Evolutionary conservation across 2,888 invertebrate genomes (phyloP), one percentile per base, ranked within the genome.

Genomic region (Andrena chrysosceles): DNA sequence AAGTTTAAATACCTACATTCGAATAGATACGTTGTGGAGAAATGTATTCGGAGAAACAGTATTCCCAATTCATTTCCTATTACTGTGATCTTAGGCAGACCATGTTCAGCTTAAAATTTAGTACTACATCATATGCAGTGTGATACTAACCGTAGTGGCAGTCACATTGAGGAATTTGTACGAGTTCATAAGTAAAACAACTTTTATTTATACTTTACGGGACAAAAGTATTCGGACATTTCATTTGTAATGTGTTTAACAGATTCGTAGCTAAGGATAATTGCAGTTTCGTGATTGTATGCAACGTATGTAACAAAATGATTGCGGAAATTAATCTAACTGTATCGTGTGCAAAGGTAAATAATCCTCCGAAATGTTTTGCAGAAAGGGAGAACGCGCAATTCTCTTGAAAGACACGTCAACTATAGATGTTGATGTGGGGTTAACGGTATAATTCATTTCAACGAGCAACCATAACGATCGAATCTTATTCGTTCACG

Each of bases 401-500:
- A 70, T 42, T 52, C 42, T 70, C 42, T 0, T 7, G 33, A 48
- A 35, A 75, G 68, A 52, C 63, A 48, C 20, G 52, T 26, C 62
- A 66, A 64, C 42, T 42, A 16, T 42, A 69, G 56, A 71, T 48
- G 48, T 56, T 54, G 59, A 56, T 69, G 78, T 52, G 48, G 35
- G 33, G 56, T 69, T 68, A 79, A 79, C 80, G 52, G 70, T 69
- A 64, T 35, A 71, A 54, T 52, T 71, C 42, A 73, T 73, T 62
- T 77, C 54, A 48, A 64, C 26, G 68, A 52, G 56, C 66, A 56
- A 72, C 70, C 62, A 8, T 49, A 60, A 66, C 59, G 60, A 60
- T 62, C 70, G 60, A 33, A 33, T 77, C 35, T 64, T 68, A 59
- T 23, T 26, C 31, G 13, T 56, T 26, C 54, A 72, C 20, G 33